Evolutionary conservation across 2,888 invertebrate genomes (phyloP), one percentile per base, ranked within the genome.

Genomic region (Hybos culiciformis): DNA sequence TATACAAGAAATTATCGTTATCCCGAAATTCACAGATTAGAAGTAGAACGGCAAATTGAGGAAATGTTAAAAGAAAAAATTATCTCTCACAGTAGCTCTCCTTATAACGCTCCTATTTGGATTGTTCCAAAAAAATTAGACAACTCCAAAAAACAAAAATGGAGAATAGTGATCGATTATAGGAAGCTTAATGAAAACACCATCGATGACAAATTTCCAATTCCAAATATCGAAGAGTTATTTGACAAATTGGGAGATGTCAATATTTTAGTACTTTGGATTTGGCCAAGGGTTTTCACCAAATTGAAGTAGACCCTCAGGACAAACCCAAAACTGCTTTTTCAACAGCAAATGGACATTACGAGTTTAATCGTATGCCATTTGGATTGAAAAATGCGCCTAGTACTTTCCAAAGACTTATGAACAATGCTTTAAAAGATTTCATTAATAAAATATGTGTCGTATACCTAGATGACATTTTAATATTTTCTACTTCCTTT

Each of bases 21-120:
- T 21, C 45, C 49, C 8, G 39, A 43, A 36, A 38, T 49, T 9
- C 47, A 49, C 39, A 14, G 46, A 17, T 12, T 43, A 24, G 46
- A 49, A 38, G 49, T 46, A 2, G 42, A 46, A 15, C 15, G 32
- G 15, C 45, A 48, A 24, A 49, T 47, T 12, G 14, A 41, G 6
- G 46, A 48, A 40, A 49, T 50, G 48, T 39, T 46, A 11, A 11
- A 39, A 18, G 38, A 46, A 37, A 39, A 17, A 12, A 57, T 58
- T 20, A 54, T 58, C 9, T 21, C 36, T 29, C 11, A 32, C 17
- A 32, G 32, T 32, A 17, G 4, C 8, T 32, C 32, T 15, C 32
- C 32, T n/a, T 32, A 32, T 32, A 15, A 14, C 6, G 17, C 32
- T 17, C 17, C 32, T 17, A 15, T 32, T 14, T 32, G 32, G 32